Percentiles rank a stretch among this genome's conserved stretches.
These are phyloP conservation scores for Isichthys henryi DNA, from an alignment of 2,113 vertebrate genomes.

Conservation along the genomic window DNA sequence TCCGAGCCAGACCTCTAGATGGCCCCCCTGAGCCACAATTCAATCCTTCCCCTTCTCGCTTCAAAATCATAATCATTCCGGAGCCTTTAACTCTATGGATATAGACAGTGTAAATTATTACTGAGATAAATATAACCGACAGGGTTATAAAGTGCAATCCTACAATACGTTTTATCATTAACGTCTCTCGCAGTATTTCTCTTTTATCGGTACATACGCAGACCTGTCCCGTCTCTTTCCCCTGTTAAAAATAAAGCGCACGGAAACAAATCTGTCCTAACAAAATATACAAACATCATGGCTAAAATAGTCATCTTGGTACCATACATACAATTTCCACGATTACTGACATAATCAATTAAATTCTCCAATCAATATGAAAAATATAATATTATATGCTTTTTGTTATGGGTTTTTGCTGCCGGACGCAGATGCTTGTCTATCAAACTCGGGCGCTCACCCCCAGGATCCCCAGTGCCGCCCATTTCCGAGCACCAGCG, in stretches of 20 bases:
- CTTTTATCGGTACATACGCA: background rate
- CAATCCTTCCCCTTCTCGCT: background rate
- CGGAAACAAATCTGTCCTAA: background rate
- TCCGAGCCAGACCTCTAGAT: constrained; percentile 7
- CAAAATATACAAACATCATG: constrained; percentile 12
- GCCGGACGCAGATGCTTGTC: constrained; percentile 12
- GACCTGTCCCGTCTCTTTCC: background rate
- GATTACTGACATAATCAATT: constrained; percentile 27
- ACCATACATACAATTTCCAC: constrained; percentile 27
- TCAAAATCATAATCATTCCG: background rate
- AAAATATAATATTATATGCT: constrained; percentile 18
- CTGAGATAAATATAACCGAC: background rate
- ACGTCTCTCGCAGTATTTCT: constrained; percentile 2
- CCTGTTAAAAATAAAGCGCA: background rate
- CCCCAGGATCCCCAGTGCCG: background rate
- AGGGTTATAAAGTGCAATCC: constrained; percentile 21
- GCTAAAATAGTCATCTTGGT: constrained; percentile 26
- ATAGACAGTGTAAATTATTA: background rate
- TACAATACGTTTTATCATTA: background rate
- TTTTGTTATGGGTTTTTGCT: constrained; percentile 12
- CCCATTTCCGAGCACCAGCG: background rate
- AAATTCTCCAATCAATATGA: constrained; percentile 17
- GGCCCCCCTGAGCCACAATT: constrained; percentile 8
- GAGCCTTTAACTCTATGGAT: background rate
- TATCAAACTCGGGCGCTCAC: background rate